Evolutionary conservation across 2,888 invertebrate species (phyloP).

Genomic region (Rutpela maculata): DNA sequence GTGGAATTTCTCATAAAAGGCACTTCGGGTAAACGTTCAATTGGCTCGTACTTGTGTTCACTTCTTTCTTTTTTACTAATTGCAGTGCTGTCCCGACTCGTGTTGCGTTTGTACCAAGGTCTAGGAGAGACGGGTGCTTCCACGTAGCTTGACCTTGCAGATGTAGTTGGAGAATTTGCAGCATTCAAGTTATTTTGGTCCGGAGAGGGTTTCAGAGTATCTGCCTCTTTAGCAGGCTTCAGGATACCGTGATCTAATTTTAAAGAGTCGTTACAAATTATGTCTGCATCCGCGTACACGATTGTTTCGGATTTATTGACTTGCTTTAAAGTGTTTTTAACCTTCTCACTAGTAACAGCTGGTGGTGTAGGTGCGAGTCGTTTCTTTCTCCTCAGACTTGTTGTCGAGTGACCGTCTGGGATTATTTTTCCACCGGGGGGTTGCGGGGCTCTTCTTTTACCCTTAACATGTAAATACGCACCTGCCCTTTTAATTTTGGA

Average conservation of each 20-base stretch:
- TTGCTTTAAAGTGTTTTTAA: slow-evolving; percentile 59
- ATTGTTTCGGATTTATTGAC: slow-evolving; percentile 52
- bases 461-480: slow-evolving; percentile 81
- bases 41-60: slow-evolving; percentile 66
- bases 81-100: slow-evolving; percentile 67
- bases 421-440: slow-evolving; percentile 76
- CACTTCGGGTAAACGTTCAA: slow-evolving; percentile 74
- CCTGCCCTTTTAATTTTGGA: slow-evolving; percentile 78
- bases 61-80: slow-evolving; percentile 63
- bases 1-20: slow-evolving; percentile 76
- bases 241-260: slow-evolving; percentile 75
- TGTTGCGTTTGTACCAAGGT: slow-evolving; percentile 81
- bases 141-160: slow-evolving; percentile 64
- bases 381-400: slow-evolving; percentile 71
- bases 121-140: slow-evolving; percentile 75
- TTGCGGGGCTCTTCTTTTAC: slow-evolving; percentile 84
- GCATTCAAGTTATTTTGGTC: slow-evolving; percentile 55
- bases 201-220: slow-evolving; percentile 51
- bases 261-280: slow-evolving; percentile 73
- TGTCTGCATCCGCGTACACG: slow-evolving; percentile 63
- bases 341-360: slow-evolving; percentile 53
- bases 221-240: slow-evolving; percentile 71
- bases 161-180: slow-evolving; percentile 57
- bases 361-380: slow-evolving; percentile 74
- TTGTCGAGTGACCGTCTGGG: slow-evolving; percentile 61